Evolutionary conservation across 2,113 vertebrate genomes (phyloP), one percentile per base, ranked within the genome.

Genomic region (Varanus komodoensis): DNA sequence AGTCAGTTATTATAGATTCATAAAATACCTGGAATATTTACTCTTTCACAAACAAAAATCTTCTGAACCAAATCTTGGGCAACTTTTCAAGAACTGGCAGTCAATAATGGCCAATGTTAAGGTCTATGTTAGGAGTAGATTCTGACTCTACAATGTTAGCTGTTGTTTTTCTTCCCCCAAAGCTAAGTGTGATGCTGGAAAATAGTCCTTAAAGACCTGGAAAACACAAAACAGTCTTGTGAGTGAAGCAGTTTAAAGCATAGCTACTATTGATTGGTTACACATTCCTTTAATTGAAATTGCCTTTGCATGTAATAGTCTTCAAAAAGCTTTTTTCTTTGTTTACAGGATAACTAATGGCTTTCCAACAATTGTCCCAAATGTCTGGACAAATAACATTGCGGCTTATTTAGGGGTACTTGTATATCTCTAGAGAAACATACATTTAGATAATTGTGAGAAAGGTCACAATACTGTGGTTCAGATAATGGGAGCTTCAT

Each of bases 271-370:
- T 85, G 89, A 89, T 85, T 52, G 48, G 82, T 89, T 71, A 48
- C 89, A 89, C 73, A 89, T 50, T 85, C 57, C 32, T 84, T 87
- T 89, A 89, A 89, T 85, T 89, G 82, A 84, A 79, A 85, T 85
- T 89, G 82, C 74, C 67, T 89, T 89, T 85, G 83, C 82, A 85
- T 79, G 64, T 85, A 89, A 89, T 69, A 84, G 82, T 69, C 89
- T 85, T 80, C 89, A 86, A 79, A 79, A 89, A 85, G 74, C 11
- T 38, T 78, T 79, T 78, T 38, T 84, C 81, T 84, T 84, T 79
- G n/a, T 85, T 85, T 89, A 85, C 74, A 85, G 61, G 79, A 89
- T 80, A 80, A 85, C 48, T 69, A 57, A 89, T 89, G 74, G 48
- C 48, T 85, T 85, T 85, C 75, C 32, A 85, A 54, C 27, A 84